Conservation (phyloP, 2,888 invertebrate genomes). For the Epinotia nisella region DNA sequence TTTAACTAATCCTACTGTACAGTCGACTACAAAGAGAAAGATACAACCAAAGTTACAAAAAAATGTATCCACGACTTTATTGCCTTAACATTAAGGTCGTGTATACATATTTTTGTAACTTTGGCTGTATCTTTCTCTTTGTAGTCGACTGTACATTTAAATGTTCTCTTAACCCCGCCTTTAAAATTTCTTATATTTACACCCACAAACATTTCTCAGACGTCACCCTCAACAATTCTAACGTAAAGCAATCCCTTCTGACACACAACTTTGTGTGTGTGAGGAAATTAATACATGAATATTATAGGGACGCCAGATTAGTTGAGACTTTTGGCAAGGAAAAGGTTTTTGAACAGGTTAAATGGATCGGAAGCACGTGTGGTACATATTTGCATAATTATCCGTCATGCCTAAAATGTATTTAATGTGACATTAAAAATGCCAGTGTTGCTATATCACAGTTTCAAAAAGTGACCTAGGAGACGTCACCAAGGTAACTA, state of each 20-base stretch:
- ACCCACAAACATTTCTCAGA: slow-evolving; percentile 18
- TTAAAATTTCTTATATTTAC: slow-evolving; percentile 5
- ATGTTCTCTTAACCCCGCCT: background rate
- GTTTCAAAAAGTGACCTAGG: too few species aligned
- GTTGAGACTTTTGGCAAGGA: slow-evolving; percentile 47
- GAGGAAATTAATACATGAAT: slow-evolving; percentile 54
- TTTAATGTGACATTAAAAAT: slow-evolving; percentile 3
- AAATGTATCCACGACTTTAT: too few species aligned
- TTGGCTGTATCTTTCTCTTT: too few species aligned
- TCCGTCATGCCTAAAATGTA: background rate
- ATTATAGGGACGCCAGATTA: slow-evolving; percentile 50
- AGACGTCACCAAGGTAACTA: too few species aligned
- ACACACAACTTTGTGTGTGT: slow-evolving; percentile 43
- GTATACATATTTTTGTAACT: too few species aligned
- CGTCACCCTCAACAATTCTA: slow-evolving; percentile 4
- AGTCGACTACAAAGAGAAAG: too few species aligned
- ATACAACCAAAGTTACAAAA: too few species aligned
- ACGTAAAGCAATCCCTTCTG: slow-evolving; percentile 10
- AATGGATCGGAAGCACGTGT: slow-evolving; percentile 6
- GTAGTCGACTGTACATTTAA: background rate
- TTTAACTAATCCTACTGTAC: background rate
- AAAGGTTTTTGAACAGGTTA: slow-evolving; percentile 13
- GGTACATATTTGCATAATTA: slow-evolving; percentile 15
- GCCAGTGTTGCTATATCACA: background rate
- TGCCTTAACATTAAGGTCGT: too few species aligned